Evolutionary conservation across 2,113 vertebrate genomes (phyloP).

Genomic region (Toxostoma redivivum): DNA sequence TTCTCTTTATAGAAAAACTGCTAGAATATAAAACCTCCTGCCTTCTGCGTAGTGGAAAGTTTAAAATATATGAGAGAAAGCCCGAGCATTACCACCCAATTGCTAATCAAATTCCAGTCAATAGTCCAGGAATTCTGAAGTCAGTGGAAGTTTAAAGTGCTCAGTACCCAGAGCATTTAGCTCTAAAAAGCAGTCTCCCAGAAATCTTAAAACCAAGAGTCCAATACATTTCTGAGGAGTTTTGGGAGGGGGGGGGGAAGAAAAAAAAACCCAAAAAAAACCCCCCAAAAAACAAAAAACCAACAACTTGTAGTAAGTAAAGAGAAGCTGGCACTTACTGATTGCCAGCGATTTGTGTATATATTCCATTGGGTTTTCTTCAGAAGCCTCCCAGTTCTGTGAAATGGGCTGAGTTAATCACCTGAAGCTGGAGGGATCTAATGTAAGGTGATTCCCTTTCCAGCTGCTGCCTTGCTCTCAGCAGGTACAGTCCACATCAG

Average conservation of each 20-base stretch:
- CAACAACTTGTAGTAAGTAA: background rate
- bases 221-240: background rate
- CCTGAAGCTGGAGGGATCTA: background rate
- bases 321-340: constrained; percentile 7
- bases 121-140: background rate
- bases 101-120: background rate
- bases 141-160: background rate
- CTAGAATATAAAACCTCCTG: background rate
- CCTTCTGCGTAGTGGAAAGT: background rate
- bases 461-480: background rate
- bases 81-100: fast-evolving
- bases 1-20: background rate
- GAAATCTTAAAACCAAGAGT: background rate
- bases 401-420: background rate
- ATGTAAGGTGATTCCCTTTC: background rate
- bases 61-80: background rate
- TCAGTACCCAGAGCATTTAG: background rate
- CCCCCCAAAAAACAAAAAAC: background rate
- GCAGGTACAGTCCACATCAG: background rate
- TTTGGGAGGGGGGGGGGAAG: background rate
- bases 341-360: background rate
- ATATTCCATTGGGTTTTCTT: background rate
- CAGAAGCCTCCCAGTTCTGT: background rate
- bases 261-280: background rate
- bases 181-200: background rate